phyloP scores from a whole-genome alignment of 2,797 vertebrate genomes.

The Takifugu rubripes region DNA sequence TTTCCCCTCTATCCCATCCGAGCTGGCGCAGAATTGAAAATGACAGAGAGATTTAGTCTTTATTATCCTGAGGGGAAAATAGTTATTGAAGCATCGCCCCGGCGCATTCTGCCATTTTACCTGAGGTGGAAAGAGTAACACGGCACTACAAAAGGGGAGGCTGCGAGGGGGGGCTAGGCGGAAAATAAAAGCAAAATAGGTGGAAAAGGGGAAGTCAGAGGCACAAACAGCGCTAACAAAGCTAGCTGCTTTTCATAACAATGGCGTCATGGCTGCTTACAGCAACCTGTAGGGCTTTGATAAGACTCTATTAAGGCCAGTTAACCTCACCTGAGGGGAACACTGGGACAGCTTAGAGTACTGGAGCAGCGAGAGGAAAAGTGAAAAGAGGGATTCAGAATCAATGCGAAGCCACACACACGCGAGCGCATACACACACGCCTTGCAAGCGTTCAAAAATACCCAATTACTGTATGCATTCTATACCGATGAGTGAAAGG shows the following conservation, averaged over 20 bases:
- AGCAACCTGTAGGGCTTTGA: slow-evolving; percentile 80
- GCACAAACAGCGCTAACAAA: slow-evolving; percentile 75
- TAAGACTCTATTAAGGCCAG: slow-evolving; percentile 78
- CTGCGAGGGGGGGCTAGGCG: slow-evolving; percentile 43
- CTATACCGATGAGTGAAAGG: slow-evolving; percentile 71
- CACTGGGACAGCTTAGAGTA: slow-evolving; percentile 58
- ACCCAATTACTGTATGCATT: slow-evolving; percentile 75
- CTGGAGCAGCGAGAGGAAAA: slow-evolving; percentile 43
- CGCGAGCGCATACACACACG: slow-evolving; percentile 20
- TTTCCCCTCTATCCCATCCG: slow-evolving; percentile 75
- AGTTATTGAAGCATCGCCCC: slow-evolving; percentile 74
- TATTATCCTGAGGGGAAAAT: slow-evolving; percentile 77
- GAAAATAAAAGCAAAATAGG: slow-evolving; percentile 67
- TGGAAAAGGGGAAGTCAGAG: slow-evolving; percentile 58
- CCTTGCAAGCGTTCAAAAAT: slow-evolving; percentile 70
- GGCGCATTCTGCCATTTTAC: slow-evolving; percentile 71
- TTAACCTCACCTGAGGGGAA: slow-evolving; percentile 70
- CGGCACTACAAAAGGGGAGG: slow-evolving; percentile 68
- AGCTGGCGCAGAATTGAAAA: slow-evolving; percentile 74
- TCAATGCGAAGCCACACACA: slow-evolving; percentile 27
- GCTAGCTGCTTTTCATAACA: slow-evolving; percentile 81
- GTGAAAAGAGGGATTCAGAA: slow-evolving; percentile 59
- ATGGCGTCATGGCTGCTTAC: slow-evolving; percentile 76
- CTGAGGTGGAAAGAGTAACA: slow-evolving; percentile 71
- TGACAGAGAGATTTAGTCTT: slow-evolving; percentile 82